Evolutionary conservation across 1,140 invertebrate species (phyloP).

Genomic region (Vanessa tameamea): DNA sequence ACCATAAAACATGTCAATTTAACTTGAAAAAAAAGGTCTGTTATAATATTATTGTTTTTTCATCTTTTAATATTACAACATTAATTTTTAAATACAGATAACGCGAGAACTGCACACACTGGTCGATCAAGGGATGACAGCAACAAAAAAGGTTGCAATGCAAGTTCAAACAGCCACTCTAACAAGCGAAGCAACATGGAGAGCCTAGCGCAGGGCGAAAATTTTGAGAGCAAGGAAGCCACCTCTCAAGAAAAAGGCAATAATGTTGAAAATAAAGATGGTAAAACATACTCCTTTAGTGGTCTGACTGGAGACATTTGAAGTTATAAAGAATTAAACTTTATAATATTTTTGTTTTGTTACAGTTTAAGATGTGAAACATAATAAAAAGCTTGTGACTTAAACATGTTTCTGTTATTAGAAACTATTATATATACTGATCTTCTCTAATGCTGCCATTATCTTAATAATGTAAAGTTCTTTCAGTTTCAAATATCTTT

Average conservation of each 20-base stretch:
- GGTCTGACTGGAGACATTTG: background rate
- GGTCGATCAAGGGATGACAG: conserved; percentile 77
- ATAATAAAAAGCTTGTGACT: conserved; percentile 3
- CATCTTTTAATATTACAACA: background rate
- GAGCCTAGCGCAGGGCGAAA: conserved; percentile 71
- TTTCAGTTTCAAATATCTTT: background rate
- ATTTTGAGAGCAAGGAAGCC: conserved; percentile 69
- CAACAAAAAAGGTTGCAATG: conserved; percentile 70
- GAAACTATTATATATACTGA: background rate
- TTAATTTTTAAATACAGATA: conserved; percentile 49
- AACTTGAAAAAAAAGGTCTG: too few relatives aligned
- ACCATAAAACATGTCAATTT: too few relatives aligned
- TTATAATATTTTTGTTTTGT: background rate
- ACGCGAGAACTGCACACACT: conserved; percentile 62
- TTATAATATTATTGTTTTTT: too few relatives aligned
- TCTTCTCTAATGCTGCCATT: too few relatives aligned
- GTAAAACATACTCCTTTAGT: conserved; percentile 41
- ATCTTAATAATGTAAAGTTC: background rate
- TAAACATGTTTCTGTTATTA: conserved; percentile 5
- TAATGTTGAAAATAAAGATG: conserved; percentile 65
- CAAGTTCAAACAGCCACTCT: conserved; percentile 58
- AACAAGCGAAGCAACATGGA: conserved; percentile 74
- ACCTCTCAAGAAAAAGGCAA: conserved; percentile 65
- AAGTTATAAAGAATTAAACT: background rate
- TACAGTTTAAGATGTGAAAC: background rate